Evolutionary conservation across 2,113 vertebrate genomes (phyloP), one percentile per base, ranked within the genome.

Genomic region (Bos indicus): DNA sequence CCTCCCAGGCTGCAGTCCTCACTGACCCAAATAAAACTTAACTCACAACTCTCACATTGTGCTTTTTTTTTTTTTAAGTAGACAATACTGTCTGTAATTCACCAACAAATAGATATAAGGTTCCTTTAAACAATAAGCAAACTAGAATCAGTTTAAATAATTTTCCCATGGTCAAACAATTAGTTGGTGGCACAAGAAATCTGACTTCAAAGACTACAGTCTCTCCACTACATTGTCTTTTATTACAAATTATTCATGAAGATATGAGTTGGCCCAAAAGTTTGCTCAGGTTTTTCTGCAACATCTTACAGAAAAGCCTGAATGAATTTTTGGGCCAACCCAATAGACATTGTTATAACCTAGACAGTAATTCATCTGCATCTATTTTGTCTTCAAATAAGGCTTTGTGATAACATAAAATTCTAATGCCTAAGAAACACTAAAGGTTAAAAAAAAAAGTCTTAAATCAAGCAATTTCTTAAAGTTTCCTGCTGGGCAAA

Each of bases 111-210:
- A 97, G 89, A 97, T 71, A 8, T 6, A 88, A 95, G 56, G 84
- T 16, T 26, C 64, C 91, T 62, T 96, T 96, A 95, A 94, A 95
- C 54, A 94, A 88, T 62, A 54, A 57, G n/a, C 56, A 97, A 96
- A 64, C 21, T 96, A 97, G 40, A 95, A 97, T 87, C 71, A 91
- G 25, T 96, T 96, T 97, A 95, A 97, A 86, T 95, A 96, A 97
- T 43, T 54, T 95, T 81, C 51, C 64, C 87, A 83, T 95, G 54
- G 74, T 96, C 95, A 98, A 94, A 88, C 40, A 91, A 97, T 81
- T 90, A 94, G 43, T 93, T n/a, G 74, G 40, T 78, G 56, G 48
- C 36, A 95, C 15, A 95, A 93, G 26, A 97, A 96, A 96, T 89
- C 43, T 96, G 43, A 96, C 91, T 97, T 96, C 95, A 92, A 95